Base-by-base conservation (phyloP, 1,140 invertebrate genomes). In the Lepidurus arcticus region DNA sequence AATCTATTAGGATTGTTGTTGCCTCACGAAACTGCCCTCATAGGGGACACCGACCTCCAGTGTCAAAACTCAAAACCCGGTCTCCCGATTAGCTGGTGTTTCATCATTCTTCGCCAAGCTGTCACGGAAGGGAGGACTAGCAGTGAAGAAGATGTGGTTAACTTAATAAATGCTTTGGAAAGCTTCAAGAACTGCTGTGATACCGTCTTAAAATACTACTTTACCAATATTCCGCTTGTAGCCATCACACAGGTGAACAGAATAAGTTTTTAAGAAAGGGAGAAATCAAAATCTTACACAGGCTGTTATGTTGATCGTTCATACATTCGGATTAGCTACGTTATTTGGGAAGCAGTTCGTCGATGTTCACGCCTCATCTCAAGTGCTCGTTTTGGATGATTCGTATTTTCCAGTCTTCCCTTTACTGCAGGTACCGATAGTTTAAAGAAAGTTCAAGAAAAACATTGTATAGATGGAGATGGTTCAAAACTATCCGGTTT, bases 281-380 rank as follows among this genome's bases (percentile, higher is more conserved):
- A 34, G 34, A 34, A 34, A 34, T 16, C 9, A 8, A n/a, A 34
- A 34, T 34, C 3, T 34, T 47, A 34, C 43, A 0, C 73, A 78
- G 78, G 65, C 78, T 2, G 78, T 78, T 7, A 78, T 74, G 1
- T 74, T 78, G 26, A 74, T 74, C 21, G 78, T 78, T 7, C 78
- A 78, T 26, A 75, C 44, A 16, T 78, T 78, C 42, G 78, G 78
- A 16, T 16, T 78, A 21, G 78, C 75, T 9, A 78, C 42, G 21
- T 74, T 78, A 7, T 75, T 78, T 43, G 78, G 78, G 4, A 74
- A 74, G 44, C 78, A 78, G 73, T 78, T 78, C 53, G 65, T 78
- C 3, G 78, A 78, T 47, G 34, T 16, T 21, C n/a, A 65, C 16
- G 16, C 42, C 26, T 42, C n/a, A 21, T 5, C 21, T n/a, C 44